Conservation (phyloP, 2,888 invertebrate genomes). For the Gari tellinella region DNA sequence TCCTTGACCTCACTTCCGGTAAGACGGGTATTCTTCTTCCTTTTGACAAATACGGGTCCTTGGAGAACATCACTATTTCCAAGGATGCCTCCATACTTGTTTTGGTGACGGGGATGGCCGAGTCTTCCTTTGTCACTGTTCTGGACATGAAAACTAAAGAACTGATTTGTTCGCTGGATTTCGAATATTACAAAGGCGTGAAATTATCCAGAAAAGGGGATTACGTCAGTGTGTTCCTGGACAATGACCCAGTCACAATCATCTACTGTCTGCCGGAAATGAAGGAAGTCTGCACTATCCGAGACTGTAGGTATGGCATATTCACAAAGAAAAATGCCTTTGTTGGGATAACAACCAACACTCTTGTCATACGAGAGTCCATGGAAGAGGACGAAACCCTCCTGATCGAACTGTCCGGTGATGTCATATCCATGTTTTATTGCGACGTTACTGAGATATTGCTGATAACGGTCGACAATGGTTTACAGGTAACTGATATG, state of each 20-base stretch:
- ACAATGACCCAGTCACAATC: conserved; percentile 2
- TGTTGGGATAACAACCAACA: conserved; percentile 39
- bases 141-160: conserved; percentile 27
- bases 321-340: conserved; percentile 52
- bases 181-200: conserved; percentile 35
- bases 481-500: conserved; percentile 26
- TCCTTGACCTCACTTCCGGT: conserved; percentile 42
- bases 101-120: conserved; percentile 29
- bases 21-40: conserved; percentile 36
- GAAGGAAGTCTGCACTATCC: conserved; percentile 29
- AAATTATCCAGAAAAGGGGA: conserved; percentile 48
- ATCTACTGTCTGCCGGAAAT: conserved; percentile 31
- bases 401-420: conserved; percentile 36
- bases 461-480: conserved; percentile 46
- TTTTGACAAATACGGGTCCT: conserved; percentile 50
- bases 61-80: conserved; percentile 41
- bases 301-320: conserved; percentile 40
- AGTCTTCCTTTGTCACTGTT: conserved; percentile 34
- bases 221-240: conserved; percentile 40
- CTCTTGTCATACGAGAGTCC: conserved; percentile 37
- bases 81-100: conserved; percentile 49
- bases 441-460: conserved; percentile 40
- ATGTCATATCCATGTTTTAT: conserved; percentile 51
- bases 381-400: conserved; percentile 47
- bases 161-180: conserved; percentile 30